Evolutionary conservation across 2,113 vertebrate species (phyloP).

Genomic region (Hyaena hyaena): DNA sequence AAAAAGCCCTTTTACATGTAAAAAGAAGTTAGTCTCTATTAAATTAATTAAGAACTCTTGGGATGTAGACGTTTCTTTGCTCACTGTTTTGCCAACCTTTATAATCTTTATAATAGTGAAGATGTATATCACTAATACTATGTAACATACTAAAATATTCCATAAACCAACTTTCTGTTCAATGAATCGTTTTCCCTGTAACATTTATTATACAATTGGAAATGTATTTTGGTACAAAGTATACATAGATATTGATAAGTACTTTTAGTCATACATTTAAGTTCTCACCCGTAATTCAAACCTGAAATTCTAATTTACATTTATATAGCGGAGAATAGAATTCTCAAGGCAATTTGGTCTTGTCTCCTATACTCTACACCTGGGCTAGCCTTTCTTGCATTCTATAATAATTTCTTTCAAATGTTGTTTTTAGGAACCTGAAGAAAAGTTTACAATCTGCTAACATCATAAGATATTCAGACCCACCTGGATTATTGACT

Average conservation of each 20-base stretch:
- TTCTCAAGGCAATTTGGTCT: not conserved
- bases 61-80: not conserved
- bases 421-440: conserved; percentile 18
- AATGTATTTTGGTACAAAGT: conserved; percentile 20
- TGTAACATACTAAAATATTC: not conserved
- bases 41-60: not conserved
- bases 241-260: not conserved
- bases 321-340: conserved; percentile 28
- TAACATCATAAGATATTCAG: not conserved
- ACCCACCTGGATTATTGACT: not conserved
- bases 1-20: not conserved
- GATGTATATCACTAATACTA: not conserved
- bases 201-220: not conserved
- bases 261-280: conserved; percentile 17
- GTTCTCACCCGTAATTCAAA: not conserved
- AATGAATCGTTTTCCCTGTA: not conserved
- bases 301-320: conserved; percentile 31
- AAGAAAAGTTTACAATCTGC: not conserved
- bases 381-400: not conserved
- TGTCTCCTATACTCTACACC: not conserved
- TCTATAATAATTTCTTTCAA: not conserved
- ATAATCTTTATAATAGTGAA: not conserved
- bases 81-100: not conserved
- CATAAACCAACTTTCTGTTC: not conserved
- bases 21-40: not conserved